A percentile compares a stretch with the other conserved stretches of the same genome.
Evolutionary conservation across 2,113 vertebrate genomes (phyloP).

Genomic region (Ptychochromis oligacanthus): DNA sequence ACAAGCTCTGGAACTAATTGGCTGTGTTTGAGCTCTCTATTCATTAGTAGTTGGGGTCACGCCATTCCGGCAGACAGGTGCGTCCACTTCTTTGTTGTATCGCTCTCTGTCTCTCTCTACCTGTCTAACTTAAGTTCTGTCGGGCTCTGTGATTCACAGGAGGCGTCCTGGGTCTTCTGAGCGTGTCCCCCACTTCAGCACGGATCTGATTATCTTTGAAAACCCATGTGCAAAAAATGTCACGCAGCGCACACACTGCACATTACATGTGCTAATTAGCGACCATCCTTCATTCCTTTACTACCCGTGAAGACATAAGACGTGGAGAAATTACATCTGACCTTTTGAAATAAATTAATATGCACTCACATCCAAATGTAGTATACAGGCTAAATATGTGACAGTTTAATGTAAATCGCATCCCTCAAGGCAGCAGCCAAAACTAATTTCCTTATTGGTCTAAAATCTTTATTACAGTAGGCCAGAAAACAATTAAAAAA

Average conservation of each 20-base stretch:
- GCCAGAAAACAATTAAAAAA: background rate
- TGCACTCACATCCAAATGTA: background rate
- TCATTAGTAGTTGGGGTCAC: slow-evolving; percentile 53
- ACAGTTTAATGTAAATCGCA: background rate
- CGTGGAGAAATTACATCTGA: background rate
- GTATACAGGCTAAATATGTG: background rate
- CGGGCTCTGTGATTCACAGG: background rate
- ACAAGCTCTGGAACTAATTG: slow-evolving; percentile 65
- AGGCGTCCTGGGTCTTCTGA: background rate
- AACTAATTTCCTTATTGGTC: no score
- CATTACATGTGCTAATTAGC: slow-evolving; percentile 17
- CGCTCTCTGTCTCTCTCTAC: background rate
- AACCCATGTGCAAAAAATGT: background rate
- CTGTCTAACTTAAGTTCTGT: background rate
- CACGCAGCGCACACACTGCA: background rate
- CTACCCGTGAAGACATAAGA: background rate
- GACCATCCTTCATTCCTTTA: background rate
- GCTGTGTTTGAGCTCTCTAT: slow-evolving; percentile 57
- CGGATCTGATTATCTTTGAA: slow-evolving; percentile 22
- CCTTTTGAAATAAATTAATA: background rate
- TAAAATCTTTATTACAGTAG: background rate
- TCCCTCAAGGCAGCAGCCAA: background rate
- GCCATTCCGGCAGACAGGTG: slow-evolving; percentile 38
- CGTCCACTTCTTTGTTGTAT: background rate
- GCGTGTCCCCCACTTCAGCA: slow-evolving; percentile 24